Base-by-base conservation (phyloP, 1,140 invertebrate species). In the Eubasilissa regina region DNA sequence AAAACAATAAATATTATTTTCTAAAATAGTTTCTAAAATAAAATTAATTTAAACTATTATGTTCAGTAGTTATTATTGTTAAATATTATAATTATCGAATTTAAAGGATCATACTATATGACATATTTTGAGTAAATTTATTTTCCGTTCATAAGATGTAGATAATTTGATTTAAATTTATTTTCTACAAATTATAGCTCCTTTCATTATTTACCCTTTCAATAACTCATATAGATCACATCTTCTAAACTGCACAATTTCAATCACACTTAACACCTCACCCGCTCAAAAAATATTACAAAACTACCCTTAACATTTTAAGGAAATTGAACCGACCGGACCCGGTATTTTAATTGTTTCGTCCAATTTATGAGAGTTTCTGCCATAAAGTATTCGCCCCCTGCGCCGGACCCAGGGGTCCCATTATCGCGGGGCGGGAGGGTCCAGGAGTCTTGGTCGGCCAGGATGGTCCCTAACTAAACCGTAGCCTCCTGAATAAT, bases 271-370 rank as follows among this genome's bases (percentile, higher is more conserved):
- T 70, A 70, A 70, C 66, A 53, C 48, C 66, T 70, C 66, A 19
- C 66, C 47, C 66, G 43, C 45, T 51, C n/a, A 47, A 48, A 70
- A 53, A 70, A 48, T 48, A 70, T 3, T 11, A 48, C 64, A 13
- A 47, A 70, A 48, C 17, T 48, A 17, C 66, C 66, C 66, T 51
- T 51, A 21, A 70, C 66, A 17, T 70, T 70, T 70, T 70, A 70
- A 70, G 66, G 66, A 70, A 70, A 70, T 70, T 70, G 66, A 19
- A 21, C 15, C 25, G 47, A 45, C 66, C 66, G 47, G 19, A n/a
- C 35, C 13, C 55, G 78, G 78, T 72, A 82, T 82, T 82, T 82
- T 82, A 82, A 82, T 82, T 82, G 79, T 82, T 80, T 80, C 55
- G 73, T 78, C 73, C 81, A 78, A 82, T 82, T 82, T 82, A 82